Base-by-base conservation (phyloP, 1,140 invertebrate genomes). In the Platyura marginata region DNA sequence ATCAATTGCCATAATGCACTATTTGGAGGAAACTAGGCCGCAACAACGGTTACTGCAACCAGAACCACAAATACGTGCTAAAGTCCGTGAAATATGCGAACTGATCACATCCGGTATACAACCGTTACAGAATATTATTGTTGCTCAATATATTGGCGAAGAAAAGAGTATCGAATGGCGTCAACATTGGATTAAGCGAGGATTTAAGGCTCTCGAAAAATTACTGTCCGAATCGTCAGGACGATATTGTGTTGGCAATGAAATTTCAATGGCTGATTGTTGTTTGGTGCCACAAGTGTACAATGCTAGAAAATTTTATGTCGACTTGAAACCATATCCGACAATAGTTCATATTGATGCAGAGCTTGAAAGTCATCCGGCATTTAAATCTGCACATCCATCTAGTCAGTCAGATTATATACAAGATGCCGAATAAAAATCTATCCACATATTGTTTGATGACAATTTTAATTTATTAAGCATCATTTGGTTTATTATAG, bases 281-380 rank as follows among this genome's bases (percentile, higher is more conserved):
- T 96, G 87, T 56, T 67, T 97, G 19, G 83, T 96, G 34, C 91
- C 93, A 40, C 93, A 97, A 70, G 82, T 93, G 36, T 87, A 82
- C 54, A 89, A 88, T 66, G 86, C 87, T 23, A 70, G 79, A 61
- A 79, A 82, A 64, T 96, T 93, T 65, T 81, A 87, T 50, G 88
- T 96, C 0, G 87, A 95, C 57, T 66, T 95, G 53, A 71, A 78
- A 47, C 76, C 79, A 1, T 97, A 87, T 62, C 91, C 92, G 13
- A 87, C 78, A 37, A 92, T 95, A 47, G 63, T 81, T 20, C 71
- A 84, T 49, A 86, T 96, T 34, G 79, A 90, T 63, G 73, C 81
- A 25, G 75, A 86, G 55, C 64, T 93, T 43, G 85, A 91, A 58
- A 78, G 79, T 55, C 81, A 86, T 62, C 82, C 82, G 20, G 85